phyloP scores from a whole-genome alignment of 2,888 invertebrate genomes.

The Bellardia pandia region DNA sequence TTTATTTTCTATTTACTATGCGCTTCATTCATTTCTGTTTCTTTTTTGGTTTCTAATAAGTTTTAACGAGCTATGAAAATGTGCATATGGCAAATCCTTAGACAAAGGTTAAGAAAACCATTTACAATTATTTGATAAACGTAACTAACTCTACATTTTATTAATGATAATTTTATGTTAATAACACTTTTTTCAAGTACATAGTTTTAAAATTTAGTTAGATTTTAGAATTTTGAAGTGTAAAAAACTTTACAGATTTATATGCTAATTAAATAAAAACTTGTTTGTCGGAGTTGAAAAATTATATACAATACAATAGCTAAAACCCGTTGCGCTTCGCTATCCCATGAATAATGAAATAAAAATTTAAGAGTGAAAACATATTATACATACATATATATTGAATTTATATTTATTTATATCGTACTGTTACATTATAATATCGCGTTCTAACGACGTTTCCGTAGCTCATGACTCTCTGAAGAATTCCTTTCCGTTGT shows the following conservation, averaged over 20 bases:
- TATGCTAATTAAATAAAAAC: constrained; percentile 5
- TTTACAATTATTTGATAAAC: constrained; percentile 45
- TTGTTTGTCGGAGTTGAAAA: no score
- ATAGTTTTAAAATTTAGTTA: constrained; percentile 27
- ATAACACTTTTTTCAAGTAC: neutral
- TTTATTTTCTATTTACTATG: constrained; percentile 7
- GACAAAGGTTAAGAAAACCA: constrained; percentile 50
- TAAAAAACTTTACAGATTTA: constrained; percentile 29
- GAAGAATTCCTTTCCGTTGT: no score
- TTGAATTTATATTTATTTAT: no score
- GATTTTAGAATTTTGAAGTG: constrained; percentile 9
- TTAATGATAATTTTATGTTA: constrained; percentile 54
- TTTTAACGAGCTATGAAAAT: constrained; percentile 39
- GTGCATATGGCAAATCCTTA: constrained; percentile 36
- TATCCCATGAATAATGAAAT: no score
- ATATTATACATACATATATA: no score
- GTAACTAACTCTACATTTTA: constrained; percentile 20
- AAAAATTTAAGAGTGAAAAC: no score
- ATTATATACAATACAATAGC: no score
- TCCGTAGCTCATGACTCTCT: no score
- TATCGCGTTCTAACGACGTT: no score
- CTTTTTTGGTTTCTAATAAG: constrained; percentile 7
- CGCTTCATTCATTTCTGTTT: neutral
- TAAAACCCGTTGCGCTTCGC: no score
- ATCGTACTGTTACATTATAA: no score